These are phyloP conservation scores for Merluccius polli DNA, from an alignment of 2,797 vertebrate genomes.

Conservation along the genomic window DNA sequence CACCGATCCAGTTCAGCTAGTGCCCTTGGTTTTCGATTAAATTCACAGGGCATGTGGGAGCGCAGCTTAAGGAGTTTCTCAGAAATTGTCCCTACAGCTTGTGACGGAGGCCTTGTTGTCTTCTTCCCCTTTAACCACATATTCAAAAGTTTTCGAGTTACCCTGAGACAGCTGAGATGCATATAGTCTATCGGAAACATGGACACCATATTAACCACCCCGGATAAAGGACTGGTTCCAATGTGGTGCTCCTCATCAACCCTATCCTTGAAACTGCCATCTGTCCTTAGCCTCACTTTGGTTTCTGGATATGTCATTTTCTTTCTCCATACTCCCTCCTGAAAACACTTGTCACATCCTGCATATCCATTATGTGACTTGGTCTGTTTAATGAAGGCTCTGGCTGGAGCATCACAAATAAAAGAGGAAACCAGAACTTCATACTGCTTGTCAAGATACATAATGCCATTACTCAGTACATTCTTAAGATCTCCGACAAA, in stretches of 20 bases:
- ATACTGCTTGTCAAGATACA: slow-evolving; percentile 9
- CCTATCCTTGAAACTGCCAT: no score
- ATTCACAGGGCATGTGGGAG: slow-evolving; percentile 21
- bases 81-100: slow-evolving; percentile 13
- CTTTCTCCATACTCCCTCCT: slow-evolving; percentile 29
- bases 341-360: slow-evolving; percentile 28
- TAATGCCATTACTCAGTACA: slow-evolving; percentile 21
- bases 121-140: slow-evolving; percentile 22
- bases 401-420: slow-evolving; percentile 35
- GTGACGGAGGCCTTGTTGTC: slow-evolving; percentile 8
- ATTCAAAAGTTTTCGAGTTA: slow-evolving; percentile 1
- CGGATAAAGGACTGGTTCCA: slow-evolving; percentile 6
- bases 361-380: slow-evolving; percentile 29
- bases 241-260: no score
- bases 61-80: slow-evolving; percentile 15
- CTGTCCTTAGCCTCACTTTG: background rate
- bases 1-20: slow-evolving; percentile 26
- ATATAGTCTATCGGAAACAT: no score
- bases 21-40: slow-evolving; percentile 26
- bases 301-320: slow-evolving; percentile 30
- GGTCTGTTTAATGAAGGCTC: slow-evolving; percentile 27
- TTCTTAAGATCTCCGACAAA: slow-evolving; percentile 17
- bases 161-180: background rate
- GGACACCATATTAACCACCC: no score
- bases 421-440: slow-evolving; percentile 28